Evolutionary conservation across 2,113 vertebrate genomes (phyloP), one percentile per base, ranked within the genome.

Genomic region (Sterna hirundo): DNA sequence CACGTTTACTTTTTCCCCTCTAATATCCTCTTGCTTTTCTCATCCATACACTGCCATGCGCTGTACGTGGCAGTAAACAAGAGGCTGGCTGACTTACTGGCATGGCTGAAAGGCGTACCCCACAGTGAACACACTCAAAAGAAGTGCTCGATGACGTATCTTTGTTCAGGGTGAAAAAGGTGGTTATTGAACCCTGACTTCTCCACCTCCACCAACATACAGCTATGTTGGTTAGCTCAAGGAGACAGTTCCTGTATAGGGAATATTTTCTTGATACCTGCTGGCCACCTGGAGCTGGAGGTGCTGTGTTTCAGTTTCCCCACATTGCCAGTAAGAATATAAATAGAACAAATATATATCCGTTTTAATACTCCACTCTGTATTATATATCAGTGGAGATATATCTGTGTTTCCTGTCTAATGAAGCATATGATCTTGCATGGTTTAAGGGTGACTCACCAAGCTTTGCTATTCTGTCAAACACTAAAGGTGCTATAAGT

Each of bases 371-470:
- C 79, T 95, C 90, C 46, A 18, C 66, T 95, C 87, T 95, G 87
- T 97, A 97, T 97, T 97, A 97, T 60, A 34, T 97, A 96, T 96
- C 97, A 97, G 87, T 77, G 66, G 77, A 95, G 96, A 96, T 94
- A 92, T 69, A 96, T 94, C 94, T 89, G 95, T 97, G 89, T 96
- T 97, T 97, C 96, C 96, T 97, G 95, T 96, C 87, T 95, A 88
- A 95, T 72, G 91, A 97, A 93, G 81, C 86, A 89, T 85, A 95
- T 95, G 89, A 96, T 96, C 95, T 93, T 70, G 69, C 68, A 61
- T 97, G 85, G 85, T 70, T 94, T 94, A 71, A 96, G 84, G 11
- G 23, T 97, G 95, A 97, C 91, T 97, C 96, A 96, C 51, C 1
- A 10, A 78, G 71, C 81, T 93, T 85, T 91, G 75, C 82, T 95